Evolutionary conservation across 2,113 vertebrate genomes (phyloP).

Genomic region (Dromiciops gliroides): DNA sequence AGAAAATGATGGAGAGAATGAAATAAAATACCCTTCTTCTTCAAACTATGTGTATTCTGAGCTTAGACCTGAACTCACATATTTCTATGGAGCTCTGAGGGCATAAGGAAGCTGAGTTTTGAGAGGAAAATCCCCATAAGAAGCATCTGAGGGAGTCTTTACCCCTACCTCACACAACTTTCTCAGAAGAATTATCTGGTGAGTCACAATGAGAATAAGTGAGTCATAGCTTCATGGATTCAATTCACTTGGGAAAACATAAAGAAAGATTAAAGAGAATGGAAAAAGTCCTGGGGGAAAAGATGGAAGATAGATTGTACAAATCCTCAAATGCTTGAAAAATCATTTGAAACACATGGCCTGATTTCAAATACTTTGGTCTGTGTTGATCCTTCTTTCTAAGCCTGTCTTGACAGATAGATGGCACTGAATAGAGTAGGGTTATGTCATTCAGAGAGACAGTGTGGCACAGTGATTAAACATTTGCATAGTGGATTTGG

Average conservation of each 20-base stretch:
- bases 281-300: neutral
- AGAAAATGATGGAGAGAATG: neutral
- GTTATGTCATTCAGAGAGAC: neutral
- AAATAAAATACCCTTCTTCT: neutral
- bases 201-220: neutral
- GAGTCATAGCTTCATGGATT: slow-evolving; percentile 9
- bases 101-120: neutral
- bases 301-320: neutral
- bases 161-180: neutral
- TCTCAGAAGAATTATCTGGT: neutral
- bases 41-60: neutral
- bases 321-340: slow-evolving; percentile 36
- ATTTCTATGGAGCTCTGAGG: neutral
- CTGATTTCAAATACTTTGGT: neutral
- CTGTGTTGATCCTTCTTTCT: neutral
- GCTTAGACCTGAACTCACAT: neutral
- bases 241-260: slow-evolving; percentile 8
- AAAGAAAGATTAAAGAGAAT: neutral
- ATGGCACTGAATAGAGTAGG: slow-evolving; percentile 10
- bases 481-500: neutral
- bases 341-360: slow-evolving; percentile 14
- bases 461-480: neutral
- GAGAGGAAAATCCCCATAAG: neutral
- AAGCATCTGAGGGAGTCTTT: neutral
- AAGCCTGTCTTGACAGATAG: neutral